These are phyloP conservation scores for Aleiodes alternator DNA, from an alignment of 2,888 invertebrate species.

Conservation along the genomic window DNA sequence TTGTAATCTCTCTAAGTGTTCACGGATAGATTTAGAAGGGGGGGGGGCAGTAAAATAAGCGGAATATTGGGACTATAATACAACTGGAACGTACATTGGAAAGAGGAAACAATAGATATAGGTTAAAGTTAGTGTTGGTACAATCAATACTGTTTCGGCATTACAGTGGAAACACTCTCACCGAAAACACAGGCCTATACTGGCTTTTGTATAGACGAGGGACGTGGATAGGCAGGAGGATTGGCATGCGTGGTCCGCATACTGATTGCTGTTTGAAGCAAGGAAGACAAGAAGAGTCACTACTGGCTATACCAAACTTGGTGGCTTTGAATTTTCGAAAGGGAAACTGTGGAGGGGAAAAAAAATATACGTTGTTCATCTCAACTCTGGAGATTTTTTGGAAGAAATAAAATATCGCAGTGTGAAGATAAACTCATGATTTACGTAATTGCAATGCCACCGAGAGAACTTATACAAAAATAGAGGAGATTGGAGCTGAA, in stretches of 20 bases:
- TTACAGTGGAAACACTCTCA: constrained; percentile 74
- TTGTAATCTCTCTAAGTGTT: background rate
- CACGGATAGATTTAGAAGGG: background rate
- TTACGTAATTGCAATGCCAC: too few relatives aligned
- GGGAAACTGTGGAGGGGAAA: constrained; percentile 1
- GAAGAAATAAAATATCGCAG: too few relatives aligned
- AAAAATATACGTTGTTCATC: background rate
- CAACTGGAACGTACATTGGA: constrained; percentile 6
- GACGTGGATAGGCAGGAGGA: constrained; percentile 56
- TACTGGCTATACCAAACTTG: constrained; percentile 48
- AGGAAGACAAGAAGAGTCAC: constrained; percentile 57
- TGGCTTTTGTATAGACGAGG: constrained; percentile 62
- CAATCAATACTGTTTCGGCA: constrained; percentile 75
- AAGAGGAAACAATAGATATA: constrained; percentile 13
- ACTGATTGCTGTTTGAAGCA: constrained; percentile 70
- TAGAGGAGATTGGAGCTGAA: too few relatives aligned
- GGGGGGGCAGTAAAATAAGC: background rate
- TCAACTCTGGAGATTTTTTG: too few relatives aligned
- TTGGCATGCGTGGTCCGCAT: constrained; percentile 73
- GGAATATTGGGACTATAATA: constrained; percentile 1
- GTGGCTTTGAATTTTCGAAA: constrained; percentile 44
- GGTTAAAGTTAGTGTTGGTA: constrained; percentile 55
- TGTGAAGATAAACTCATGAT: too few relatives aligned
- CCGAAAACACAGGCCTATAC: constrained; percentile 69
- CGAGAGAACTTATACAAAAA: too few relatives aligned